Evolutionary conservation across 2,888 invertebrate species (phyloP).

Genomic region (Chirona hameri): DNA sequence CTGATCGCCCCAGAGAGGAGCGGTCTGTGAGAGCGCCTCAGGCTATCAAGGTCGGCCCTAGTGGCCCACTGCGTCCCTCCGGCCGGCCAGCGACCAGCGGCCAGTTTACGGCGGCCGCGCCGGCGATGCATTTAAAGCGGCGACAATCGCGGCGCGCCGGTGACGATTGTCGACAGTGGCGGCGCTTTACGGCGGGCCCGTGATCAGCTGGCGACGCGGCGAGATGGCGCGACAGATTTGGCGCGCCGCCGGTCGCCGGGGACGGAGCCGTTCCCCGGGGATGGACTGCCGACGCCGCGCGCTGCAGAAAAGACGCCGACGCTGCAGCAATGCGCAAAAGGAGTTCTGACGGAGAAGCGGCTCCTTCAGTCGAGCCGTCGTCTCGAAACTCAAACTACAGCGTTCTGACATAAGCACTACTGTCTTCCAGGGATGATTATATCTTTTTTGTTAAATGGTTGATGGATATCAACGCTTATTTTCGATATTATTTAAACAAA

Average conservation of each 20-base stretch:
- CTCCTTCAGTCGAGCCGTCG: neutral
- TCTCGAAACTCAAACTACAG: no score
- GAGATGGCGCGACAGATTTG: neutral
- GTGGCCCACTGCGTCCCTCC: neutral
- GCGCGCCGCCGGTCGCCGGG: neutral
- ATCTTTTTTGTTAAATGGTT: no score
- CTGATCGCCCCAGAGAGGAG: neutral
- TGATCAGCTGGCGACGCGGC: neutral
- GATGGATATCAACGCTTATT: no score
- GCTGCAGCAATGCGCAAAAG: no score
- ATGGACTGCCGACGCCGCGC: neutral
- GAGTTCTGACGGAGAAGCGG: neutral
- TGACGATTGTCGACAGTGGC: neutral
- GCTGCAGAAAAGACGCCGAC: neutral
- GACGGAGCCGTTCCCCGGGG: neutral
- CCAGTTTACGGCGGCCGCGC: neutral
- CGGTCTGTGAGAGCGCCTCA: neutral
- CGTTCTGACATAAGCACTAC: no score
- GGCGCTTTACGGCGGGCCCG: neutral
- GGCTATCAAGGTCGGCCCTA: neutral
- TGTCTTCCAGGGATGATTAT: no score
- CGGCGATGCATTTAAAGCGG: constrained; percentile 9
- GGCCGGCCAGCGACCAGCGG: neutral
- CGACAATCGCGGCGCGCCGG: constrained; percentile 3
- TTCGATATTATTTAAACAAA: no score